A percentile compares a stretch with the other conserved stretches of the same genome.
Evolutionary conservation across 2,113 vertebrate genomes (phyloP).

Genomic region (Geothlypis trichas): DNA sequence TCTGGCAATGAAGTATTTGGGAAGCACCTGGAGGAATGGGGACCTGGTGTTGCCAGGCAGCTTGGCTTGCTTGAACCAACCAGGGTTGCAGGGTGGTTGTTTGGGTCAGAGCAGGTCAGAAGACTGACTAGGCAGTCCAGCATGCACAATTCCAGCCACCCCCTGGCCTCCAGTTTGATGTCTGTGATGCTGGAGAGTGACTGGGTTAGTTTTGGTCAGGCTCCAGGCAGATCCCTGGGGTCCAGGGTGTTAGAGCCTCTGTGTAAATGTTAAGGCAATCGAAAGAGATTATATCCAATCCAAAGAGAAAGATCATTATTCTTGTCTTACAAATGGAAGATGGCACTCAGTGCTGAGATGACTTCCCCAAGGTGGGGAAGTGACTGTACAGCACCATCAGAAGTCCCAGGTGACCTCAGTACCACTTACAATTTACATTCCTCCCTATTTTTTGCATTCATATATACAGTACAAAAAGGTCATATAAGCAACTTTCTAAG

Average conservation of each 20-base stretch:
- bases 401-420: neutral
- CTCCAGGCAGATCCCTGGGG: neutral
- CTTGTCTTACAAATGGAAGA: neutral
- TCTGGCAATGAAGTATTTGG: neutral
- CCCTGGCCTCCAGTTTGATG: fast-evolving
- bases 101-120: neutral
- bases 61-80: neutral
- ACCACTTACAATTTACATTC: neutral
- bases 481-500: neutral
- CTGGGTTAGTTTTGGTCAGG: neutral
- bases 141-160: neutral
- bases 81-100: neutral
- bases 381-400: neutral
- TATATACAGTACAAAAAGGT: neutral
- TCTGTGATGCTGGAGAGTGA: neutral
- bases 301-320: neutral
- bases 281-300: neutral
- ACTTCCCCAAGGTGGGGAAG: neutral
- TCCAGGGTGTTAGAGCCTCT: neutral
- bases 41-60: neutral
- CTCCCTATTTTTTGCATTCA: neutral
- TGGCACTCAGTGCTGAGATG: neutral
- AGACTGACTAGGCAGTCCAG: neutral
- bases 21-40: neutral
- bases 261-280: neutral